Evolutionary conservation across 2,888 invertebrate species (phyloP), one percentile per base, ranked within the genome.

Genomic region (Cheilosia vulpina): DNA sequence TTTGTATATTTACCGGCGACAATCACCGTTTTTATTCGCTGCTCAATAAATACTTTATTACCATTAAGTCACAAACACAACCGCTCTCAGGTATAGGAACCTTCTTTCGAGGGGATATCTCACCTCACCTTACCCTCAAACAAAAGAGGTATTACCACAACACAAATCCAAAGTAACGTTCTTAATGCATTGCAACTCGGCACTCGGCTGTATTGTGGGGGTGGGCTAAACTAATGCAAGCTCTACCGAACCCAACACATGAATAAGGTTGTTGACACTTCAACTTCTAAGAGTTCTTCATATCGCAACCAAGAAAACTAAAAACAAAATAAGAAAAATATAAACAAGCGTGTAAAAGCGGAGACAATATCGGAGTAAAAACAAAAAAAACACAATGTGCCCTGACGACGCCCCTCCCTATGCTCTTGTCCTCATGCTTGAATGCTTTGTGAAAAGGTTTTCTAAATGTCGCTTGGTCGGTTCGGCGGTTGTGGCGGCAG

Each of bases 231-330:
- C 34, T 50, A 24, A 21, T 58, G 21, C 62, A 17, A 52, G 62
- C 72, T 66, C 47, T 52, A 53, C 41, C 41, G 66, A 72, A 50
- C 43, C 52, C 60, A 73, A 57, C 50, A 52, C 34, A 72, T 63
- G 68, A 73, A 73, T 66, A 50, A 83, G 83, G 83, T 83, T 83
- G 83, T 79, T 83, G 83, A 83, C 83, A 83, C 83, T 83, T 83
- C 55, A 83, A 83, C 83, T 83, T 83, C 75, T 80, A 68, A 80
- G 76, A 76, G 76, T 60, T 76, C 66, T 53, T 76, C 58, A 68
- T 76, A 76, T 68, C 58, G 45, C 58, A 52, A 66, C 38, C 27
- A 65, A 50, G 68, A 53, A 60, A 47, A 65, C 57, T 34, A 50
- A 75, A 60, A 66, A 50, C 57, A 38, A 52, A 66, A 65, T 41